A percentile compares a stretch with the other conserved stretches of the same genome.
phyloP scores from a whole-genome alignment of 2,113 vertebrate genomes.

The Notarius quadriscutis region DNA sequence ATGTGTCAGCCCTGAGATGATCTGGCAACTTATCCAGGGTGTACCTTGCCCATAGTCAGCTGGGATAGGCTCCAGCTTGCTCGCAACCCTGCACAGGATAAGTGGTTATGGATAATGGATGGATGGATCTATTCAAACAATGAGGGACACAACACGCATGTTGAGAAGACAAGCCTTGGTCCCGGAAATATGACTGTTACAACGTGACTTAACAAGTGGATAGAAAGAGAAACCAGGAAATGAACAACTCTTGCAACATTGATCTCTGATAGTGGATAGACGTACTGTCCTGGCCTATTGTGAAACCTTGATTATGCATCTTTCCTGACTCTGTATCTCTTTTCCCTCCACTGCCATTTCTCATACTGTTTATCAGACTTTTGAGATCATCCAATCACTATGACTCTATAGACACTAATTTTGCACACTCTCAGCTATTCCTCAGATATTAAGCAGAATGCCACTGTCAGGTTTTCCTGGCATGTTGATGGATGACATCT shows the following conservation, averaged over 20 bases:
- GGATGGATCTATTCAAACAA: too few species aligned
- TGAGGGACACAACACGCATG: too few species aligned
- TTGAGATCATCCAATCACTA: constrained; percentile 1
- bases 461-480: not conserved
- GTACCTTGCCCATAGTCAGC: too few species aligned
- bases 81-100: too few species aligned
- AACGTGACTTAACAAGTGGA: too few species aligned
- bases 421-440: not conserved
- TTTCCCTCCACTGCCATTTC: not conserved
- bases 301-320: not conserved
- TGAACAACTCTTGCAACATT: not conserved
- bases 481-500: constrained; percentile 37
- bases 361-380: constrained; percentile 1
- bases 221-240: not conserved
- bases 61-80: too few species aligned
- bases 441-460: constrained; percentile 6
- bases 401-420: constrained; percentile 26
- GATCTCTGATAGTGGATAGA: not conserved
- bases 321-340: not conserved
- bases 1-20: too few species aligned
- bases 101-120: too few species aligned
- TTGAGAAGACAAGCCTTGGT: too few species aligned
- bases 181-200: too few species aligned
- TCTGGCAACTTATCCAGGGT: too few species aligned
- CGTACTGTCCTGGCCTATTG: not conserved